A percentile compares a stretch with the other conserved stretches of the same genome.
phyloP scores from a whole-genome alignment of 30 jellyfish, hydroid and myxozoan species.

The Aurelia sp. region DNA sequence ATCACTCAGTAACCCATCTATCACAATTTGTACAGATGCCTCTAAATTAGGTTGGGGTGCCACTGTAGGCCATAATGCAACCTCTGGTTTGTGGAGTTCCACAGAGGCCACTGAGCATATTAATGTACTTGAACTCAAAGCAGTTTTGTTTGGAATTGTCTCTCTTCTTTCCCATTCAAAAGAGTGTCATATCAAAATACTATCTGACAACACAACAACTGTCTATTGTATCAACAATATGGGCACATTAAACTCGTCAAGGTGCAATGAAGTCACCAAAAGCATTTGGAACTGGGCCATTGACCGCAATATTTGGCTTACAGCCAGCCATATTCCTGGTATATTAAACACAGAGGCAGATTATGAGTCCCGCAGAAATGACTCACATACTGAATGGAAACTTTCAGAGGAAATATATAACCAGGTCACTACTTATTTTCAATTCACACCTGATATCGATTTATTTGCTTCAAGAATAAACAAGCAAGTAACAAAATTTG shows the following conservation, averaged over 20 bases:
- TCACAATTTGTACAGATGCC: too few relatives aligned
- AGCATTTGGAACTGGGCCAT: background rate
- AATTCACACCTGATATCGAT: slow-evolving; percentile 45
- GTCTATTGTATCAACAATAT: slow-evolving; percentile 28
- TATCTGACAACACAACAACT: background rate
- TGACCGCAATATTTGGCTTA: slow-evolving; percentile 10
- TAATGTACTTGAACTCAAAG: slow-evolving; percentile 23
- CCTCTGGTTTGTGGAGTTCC: slow-evolving; percentile 20
- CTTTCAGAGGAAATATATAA: background rate
- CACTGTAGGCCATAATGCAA: slow-evolving; percentile 13
- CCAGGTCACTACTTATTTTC: background rate
- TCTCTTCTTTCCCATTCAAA: too few relatives aligned
- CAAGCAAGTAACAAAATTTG: background rate
- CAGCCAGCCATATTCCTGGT: slow-evolving; percentile 31
- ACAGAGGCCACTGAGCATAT: slow-evolving; percentile 25
- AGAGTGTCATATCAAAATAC: too few relatives aligned
- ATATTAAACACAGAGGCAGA: background rate
- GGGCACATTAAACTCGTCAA: slow-evolving; percentile 17
- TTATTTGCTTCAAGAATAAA: slow-evolving; percentile 33
- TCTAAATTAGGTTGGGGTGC: slow-evolving; percentile 19
- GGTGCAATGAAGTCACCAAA: background rate
- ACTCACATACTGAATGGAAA: slow-evolving; percentile 30
- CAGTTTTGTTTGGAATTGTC: background rate
- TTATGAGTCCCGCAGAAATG: too few relatives aligned
- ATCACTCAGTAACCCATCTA: too few relatives aligned